phyloP scores from a whole-genome alignment of 2,888 invertebrate genomes.

The Zeuzera pyrina region DNA sequence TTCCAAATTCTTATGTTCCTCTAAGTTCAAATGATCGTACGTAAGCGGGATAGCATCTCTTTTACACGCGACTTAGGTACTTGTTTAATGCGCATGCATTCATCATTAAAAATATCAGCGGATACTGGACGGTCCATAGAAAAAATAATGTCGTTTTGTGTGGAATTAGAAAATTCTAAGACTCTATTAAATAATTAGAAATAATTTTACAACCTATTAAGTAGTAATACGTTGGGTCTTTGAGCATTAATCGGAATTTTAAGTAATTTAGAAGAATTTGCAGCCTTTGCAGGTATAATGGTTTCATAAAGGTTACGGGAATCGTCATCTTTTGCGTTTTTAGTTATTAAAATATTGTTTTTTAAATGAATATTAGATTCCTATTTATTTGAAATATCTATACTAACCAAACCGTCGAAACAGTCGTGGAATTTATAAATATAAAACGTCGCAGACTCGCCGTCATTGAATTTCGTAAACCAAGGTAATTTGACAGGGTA shows the following conservation, averaged over 20 bases:
- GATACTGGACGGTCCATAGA: constrained; percentile 9
- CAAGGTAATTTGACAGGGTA: constrained; percentile 20
- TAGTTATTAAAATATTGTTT: constrained; percentile 12
- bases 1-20: constrained; percentile 19
- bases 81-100: constrained; percentile 6
- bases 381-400: constrained; percentile 18
- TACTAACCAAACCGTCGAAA: constrained; percentile 23
- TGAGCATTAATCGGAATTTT: constrained; percentile 13
- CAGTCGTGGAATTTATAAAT: constrained; percentile 22
- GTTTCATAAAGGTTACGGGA: constrained; percentile 19
- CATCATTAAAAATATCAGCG: constrained; percentile 9
- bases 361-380: constrained; percentile 18
- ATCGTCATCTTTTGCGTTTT: constrained; percentile 9
- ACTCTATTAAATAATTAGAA: constrained; percentile 17
- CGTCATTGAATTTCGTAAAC: constrained; percentile 14
- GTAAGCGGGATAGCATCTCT: constrained; percentile 16
- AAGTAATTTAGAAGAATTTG: constrained; percentile 17
- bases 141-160: constrained; percentile 12
- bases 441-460: constrained; percentile 13
- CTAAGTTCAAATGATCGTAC: constrained; percentile 23
- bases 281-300: constrained; percentile 19
- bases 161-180: constrained; percentile 16
- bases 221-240: constrained; percentile 15
- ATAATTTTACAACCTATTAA: constrained; percentile 13
- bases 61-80: constrained; percentile 6